Conservation (phyloP, 2,113 vertebrate genomes). For the Bucco capensis region DNA sequence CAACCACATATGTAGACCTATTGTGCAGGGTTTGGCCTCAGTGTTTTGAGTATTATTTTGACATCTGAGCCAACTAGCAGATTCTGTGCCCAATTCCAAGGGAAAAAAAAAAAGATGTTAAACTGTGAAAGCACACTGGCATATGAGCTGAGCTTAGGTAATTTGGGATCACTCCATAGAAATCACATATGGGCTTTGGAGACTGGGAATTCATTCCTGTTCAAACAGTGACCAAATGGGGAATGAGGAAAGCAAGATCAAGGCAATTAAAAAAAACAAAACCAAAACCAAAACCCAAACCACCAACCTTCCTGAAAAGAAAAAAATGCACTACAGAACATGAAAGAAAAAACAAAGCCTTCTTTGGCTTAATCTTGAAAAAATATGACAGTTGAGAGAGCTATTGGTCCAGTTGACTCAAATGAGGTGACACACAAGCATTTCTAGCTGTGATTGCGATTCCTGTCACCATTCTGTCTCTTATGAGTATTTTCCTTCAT, state of each 20-base stretch:
- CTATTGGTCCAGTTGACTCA: not conserved
- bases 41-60: conserved; percentile 51
- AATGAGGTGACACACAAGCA: not conserved
- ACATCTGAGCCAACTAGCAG: conserved; percentile 30
- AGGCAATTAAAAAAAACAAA: not conserved
- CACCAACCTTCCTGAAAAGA: not conserved
- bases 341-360: not conserved
- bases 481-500: not conserved
- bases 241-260: conserved; percentile 6
- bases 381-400: not conserved
- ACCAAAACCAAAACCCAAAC: not conserved
- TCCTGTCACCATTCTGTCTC: not conserved
- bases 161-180: conserved; percentile 62
- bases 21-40: conserved; percentile 19
- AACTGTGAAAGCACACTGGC: conserved; percentile 62
- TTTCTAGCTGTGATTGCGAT: not conserved
- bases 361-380: not conserved
- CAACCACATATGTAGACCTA: conserved; percentile 10
- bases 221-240: conserved; percentile 55
- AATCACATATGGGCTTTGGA: conserved; percentile 65
- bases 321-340: not conserved
- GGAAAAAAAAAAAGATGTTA: not conserved
- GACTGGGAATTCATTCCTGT: conserved; percentile 64
- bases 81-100: conserved; percentile 47
- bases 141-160: conserved; percentile 65